Evolutionary conservation across 2,888 invertebrate species (phyloP), one percentile per base, ranked within the genome.

Genomic region (Limnephilus lunatus): DNA sequence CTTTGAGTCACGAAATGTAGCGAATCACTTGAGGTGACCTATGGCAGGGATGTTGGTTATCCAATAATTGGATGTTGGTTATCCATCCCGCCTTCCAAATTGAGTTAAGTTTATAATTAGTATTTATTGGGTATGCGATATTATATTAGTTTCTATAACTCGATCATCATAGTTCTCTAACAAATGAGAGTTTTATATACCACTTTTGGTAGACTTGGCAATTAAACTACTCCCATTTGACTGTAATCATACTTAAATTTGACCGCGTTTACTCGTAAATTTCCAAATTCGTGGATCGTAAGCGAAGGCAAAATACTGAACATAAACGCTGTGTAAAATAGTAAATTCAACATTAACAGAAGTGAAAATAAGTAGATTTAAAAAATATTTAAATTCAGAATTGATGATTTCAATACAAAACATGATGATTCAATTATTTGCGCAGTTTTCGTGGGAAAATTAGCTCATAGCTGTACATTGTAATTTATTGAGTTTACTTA

Each of bases 231-330:
- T 89, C 35, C 19, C 89, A 35, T 14, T 32, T 89, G 35, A 39
- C 31, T 39, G 80, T 89, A 31, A 89, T 89, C 89, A 89, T 89
- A 81, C 80, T 89, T 35, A 89, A 89, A 35, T 32, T 31, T 39
- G 44, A 81, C 39, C 81, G 81, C 80, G 81, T 89, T 80, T 30
- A 39, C 25, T 89, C 89, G 39, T 80, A 39, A 89, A 89, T 89
- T 89, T 35, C 0, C 89, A 81, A 89, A 80, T 89, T 35, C n/a
- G n/a, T 39, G 80, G 89, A 83, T 39, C 89, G 89, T 89, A 89
- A 89, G 81, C 53, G 53, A 68, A 68, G 25, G 19, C 19, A 14
- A 68, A 68, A 68, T 68, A 25, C 19, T 25, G 53, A 68, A 68
- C 19, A 68, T 68, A 68, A 44, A 68, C 19, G 53, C 25, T 7